A percentile compares a stretch with the other conserved stretches of the same genome.
Evolutionary conservation across 2,888 invertebrate species (phyloP).

Genomic region (Meghimatium bilineatum): DNA sequence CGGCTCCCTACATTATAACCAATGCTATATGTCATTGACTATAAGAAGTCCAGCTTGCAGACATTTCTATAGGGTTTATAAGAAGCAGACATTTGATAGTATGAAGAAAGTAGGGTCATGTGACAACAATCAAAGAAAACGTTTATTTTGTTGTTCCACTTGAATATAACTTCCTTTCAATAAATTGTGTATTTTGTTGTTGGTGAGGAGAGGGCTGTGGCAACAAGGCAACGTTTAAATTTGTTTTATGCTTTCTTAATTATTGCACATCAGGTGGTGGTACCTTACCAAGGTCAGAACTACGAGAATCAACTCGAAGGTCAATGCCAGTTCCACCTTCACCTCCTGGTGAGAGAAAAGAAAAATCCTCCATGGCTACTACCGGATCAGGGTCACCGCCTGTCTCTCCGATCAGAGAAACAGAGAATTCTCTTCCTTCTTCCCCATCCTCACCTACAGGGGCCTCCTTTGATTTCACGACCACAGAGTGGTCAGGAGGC

Average conservation of each 20-base stretch:
- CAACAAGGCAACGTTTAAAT: no score
- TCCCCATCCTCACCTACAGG: constrained; percentile 37
- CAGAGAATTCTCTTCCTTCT: constrained; percentile 43
- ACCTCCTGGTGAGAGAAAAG: constrained; percentile 44
- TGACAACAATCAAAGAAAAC: no score
- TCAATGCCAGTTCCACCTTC: constrained; percentile 53
- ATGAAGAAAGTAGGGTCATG: no score
- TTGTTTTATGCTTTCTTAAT: not conserved
- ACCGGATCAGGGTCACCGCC: constrained; percentile 36
- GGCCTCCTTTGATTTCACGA: constrained; percentile 20
- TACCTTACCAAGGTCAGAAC: constrained; percentile 32
- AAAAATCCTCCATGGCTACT: not conserved
- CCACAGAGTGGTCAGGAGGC: constrained; percentile 38
- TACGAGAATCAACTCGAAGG: constrained; percentile 42
- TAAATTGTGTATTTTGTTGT: no score
- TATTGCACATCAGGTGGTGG: constrained; percentile 24
- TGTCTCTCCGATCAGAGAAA: constrained; percentile 51
- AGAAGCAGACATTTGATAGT: no score
- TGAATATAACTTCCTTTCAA: no score
- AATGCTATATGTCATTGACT: no score
- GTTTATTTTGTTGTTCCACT: no score
- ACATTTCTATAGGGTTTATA: no score
- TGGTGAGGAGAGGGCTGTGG: no score
- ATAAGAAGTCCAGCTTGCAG: no score
- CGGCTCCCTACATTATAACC: no score